Evolutionary conservation across 1,140 invertebrate species (phyloP).

Genomic region (Conus ventricosus): DNA sequence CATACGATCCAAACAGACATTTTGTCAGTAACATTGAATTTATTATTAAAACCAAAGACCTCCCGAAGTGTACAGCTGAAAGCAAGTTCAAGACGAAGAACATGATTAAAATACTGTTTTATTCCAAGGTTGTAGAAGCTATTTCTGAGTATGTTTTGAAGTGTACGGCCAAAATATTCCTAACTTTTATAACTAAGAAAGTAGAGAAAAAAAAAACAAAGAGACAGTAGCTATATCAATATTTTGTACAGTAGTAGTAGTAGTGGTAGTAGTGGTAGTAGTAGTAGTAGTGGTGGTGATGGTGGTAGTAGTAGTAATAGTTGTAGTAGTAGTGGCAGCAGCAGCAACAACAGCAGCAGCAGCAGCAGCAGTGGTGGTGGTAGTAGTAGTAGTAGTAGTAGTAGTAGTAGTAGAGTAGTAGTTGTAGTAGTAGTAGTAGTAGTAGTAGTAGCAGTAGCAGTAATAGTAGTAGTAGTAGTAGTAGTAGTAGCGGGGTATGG

Average conservation of each 20-base stretch:
- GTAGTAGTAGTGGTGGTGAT: slow-evolving; percentile 41
- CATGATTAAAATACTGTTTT: no score
- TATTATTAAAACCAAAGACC: no score
- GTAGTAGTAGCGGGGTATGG: no score
- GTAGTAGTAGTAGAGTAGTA: slow-evolving; percentile 29
- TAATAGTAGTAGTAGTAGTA: slow-evolving; percentile 24
- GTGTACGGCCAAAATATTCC: slow-evolving; percentile 27
- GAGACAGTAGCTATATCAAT: slow-evolving; percentile 1
- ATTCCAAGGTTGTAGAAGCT: no score
- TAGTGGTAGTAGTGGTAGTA: slow-evolving; percentile 35
- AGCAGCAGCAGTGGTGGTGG: slow-evolving; percentile 37
- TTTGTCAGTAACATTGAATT: no score
- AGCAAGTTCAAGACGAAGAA: no score
- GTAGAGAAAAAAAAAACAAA: slow-evolving; percentile 35
- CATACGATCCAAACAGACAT: no score
- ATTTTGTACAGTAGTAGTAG: slow-evolving; percentile 26
- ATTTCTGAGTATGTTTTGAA: slow-evolving; percentile 16
- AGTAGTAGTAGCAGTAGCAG: neutral
- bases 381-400: slow-evolving; percentile 44
- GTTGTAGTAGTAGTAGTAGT: no score
- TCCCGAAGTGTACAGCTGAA: no score
- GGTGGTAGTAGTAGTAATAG: slow-evolving; percentile 39
- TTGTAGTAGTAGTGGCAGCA: slow-evolving; percentile 8
- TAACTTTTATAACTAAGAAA: slow-evolving; percentile 24
- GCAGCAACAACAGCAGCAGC: slow-evolving; percentile 32